Conservation (phyloP, 2,888 invertebrate species). For the Diplazon laetatorius region DNA sequence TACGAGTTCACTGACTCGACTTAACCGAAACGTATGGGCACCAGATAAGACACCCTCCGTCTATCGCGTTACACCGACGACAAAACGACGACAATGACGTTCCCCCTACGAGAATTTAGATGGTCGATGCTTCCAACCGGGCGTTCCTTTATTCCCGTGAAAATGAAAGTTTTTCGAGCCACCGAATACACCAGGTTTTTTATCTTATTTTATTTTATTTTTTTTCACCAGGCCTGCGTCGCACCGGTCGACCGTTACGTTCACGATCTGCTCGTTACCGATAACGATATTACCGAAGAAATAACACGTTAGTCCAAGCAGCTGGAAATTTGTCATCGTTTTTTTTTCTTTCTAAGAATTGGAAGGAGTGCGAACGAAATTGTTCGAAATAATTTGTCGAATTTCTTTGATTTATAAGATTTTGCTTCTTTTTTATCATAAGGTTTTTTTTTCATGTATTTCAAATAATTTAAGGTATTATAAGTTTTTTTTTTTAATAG, state of each 20-base stretch:
- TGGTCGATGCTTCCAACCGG: constrained; percentile 34
- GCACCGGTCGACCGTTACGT: constrained; percentile 46
- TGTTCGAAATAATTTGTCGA: constrained; percentile 44
- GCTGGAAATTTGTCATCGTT: constrained; percentile 51
- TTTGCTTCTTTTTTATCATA: constrained; percentile 14
- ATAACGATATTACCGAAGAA: constrained; percentile 54
- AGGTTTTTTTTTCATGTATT: no score
- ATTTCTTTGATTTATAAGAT: constrained; percentile 32
- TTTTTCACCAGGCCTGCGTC: constrained; percentile 11
- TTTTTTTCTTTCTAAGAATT: constrained; percentile 37
- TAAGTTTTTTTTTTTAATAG: no score
- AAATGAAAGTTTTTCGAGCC: constrained; percentile 61
- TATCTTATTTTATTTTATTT: no score
- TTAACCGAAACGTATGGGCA: constrained; percentile 72
- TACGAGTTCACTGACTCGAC: constrained; percentile 55
- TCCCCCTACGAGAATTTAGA: constrained; percentile 72
- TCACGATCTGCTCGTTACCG: constrained; percentile 54
- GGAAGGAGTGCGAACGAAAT: constrained; percentile 45
- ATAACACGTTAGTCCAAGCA: constrained; percentile 31
- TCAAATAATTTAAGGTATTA: no score
- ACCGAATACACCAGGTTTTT: constrained; percentile 40
- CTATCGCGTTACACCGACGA: constrained; percentile 66
- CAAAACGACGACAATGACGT: constrained; percentile 41
- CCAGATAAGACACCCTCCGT: constrained; percentile 70
- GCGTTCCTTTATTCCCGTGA: constrained; percentile 44